phyloP scores from a whole-genome alignment of 2,113 vertebrate genomes.

The Trematocara unimaculatum region DNA sequence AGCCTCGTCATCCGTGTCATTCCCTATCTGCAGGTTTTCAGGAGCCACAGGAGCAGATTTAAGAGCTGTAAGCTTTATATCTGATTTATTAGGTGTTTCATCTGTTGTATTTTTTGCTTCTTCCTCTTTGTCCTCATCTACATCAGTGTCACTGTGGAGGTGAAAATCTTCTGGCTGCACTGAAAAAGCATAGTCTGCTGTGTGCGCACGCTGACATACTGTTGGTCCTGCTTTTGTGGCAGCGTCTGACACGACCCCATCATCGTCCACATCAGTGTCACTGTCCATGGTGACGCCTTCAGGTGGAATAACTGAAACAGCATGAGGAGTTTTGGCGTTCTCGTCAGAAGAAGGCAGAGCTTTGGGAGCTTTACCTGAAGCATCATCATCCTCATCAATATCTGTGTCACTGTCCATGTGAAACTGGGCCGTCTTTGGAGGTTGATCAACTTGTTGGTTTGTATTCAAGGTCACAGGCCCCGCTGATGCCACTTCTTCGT shows the following conservation, averaged over 20 bases:
- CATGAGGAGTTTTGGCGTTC: neutral
- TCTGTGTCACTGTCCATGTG: slow-evolving; percentile 69
- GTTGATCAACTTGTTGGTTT: neutral
- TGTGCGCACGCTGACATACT: neutral
- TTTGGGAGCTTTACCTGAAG: neutral
- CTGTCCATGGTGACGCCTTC: slow-evolving; percentile 32
- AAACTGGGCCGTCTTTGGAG: slow-evolving; percentile 11
- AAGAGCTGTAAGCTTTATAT: neutral
- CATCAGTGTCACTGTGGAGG: slow-evolving; percentile 68
- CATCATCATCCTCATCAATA: slow-evolving; percentile 29
- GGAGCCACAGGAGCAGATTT: neutral
- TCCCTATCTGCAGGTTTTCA: slow-evolving; percentile 20
- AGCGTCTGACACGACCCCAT: neutral
- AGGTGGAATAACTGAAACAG: neutral
- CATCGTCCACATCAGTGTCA: slow-evolving; percentile 59
- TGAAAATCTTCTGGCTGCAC: slow-evolving; percentile 16
- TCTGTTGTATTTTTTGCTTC: neutral
- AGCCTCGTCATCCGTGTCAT: slow-evolving; percentile 39
- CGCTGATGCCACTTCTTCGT: neutral
- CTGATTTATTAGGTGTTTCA: neutral
- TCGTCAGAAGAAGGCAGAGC: neutral
- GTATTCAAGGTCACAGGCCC: neutral
- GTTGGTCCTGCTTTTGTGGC: neutral
- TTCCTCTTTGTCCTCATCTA: slow-evolving; percentile 47
- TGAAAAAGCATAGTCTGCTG: neutral